Evolutionary conservation across 2,888 invertebrate species (phyloP), one percentile per base, ranked within the genome.

Genomic region (Autographa pulchrina): DNA sequence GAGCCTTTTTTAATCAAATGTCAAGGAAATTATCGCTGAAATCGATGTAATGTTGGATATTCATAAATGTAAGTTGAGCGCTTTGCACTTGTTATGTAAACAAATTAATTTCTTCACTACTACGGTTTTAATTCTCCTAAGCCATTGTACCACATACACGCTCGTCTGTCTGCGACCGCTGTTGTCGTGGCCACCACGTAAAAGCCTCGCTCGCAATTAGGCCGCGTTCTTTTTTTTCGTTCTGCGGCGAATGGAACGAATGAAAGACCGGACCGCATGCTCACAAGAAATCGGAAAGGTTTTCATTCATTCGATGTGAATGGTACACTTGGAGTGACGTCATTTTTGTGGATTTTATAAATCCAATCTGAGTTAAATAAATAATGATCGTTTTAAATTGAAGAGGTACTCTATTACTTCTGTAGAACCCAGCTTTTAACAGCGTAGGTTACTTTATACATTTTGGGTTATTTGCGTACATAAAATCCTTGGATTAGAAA

Each of bases 191-290:
- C 91, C 84, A 77, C 71, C 78, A 79, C 77, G 78, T 86, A 85
- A 90, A 90, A 91, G 87, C 89, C 84, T 85, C 85, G 82, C 85
- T 89, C 86, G 92, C 92, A 93, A 93, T 93, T 92, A 93, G 88
- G 90, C 82, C 77, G 74, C 81, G 86, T 89, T 87, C 85, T 85
- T 89, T 92, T 43, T 90, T 90, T 90, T 88, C 86, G 75, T 60
- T 86, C 83, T 83, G 86, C 79, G 81, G 85, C 87, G 88, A 91
- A 91, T 87, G 74, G 74, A 83, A 83, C 72, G 82, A 83, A 74
- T 82, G 84, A 82, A 84, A 84, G 78, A 84, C 80, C 74, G 82
- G 74, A 84, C 82, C 78, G 84, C 85, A 77, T 72, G 80, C 79
- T 85, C 76, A 74, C 81, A 84, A 85, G 88, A 88, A 88, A 91